phyloP scores from a whole-genome alignment of 2,113 vertebrate genomes.

The Astatoreochromis straeleni region DNA sequence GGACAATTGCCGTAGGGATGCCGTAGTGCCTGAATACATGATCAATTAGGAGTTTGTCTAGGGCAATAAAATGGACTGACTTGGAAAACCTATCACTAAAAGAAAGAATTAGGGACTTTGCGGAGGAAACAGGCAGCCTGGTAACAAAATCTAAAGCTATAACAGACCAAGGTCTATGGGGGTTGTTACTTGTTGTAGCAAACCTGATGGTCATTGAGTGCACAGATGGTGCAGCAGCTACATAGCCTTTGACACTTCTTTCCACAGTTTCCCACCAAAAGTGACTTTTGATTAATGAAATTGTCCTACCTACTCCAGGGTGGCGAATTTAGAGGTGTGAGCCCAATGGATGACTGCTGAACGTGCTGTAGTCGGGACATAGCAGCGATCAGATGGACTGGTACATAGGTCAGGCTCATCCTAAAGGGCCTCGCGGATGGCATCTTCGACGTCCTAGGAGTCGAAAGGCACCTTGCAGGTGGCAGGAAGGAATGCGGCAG shows the following conservation, averaged over 20 bases:
- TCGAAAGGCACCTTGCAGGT: background rate
- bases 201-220: background rate
- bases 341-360: background rate
- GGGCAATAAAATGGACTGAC: background rate
- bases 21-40: background rate
- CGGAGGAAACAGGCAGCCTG: background rate
- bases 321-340: background rate
- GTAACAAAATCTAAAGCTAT: background rate
- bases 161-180: background rate
- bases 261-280: background rate
- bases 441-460: background rate
- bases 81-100: background rate
- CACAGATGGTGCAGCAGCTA: background rate
- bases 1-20: background rate
- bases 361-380: background rate
- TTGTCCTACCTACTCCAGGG: background rate
- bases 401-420: background rate
- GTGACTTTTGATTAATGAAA: background rate
- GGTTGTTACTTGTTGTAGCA: background rate
- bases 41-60: background rate
- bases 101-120: background rate
- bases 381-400: background rate
- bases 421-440: background rate
- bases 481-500: background rate
- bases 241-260: background rate